Evolutionary conservation across 2,113 vertebrate species (phyloP), one percentile per base, ranked within the genome.

Genomic region (Podiceps cristatus): DNA sequence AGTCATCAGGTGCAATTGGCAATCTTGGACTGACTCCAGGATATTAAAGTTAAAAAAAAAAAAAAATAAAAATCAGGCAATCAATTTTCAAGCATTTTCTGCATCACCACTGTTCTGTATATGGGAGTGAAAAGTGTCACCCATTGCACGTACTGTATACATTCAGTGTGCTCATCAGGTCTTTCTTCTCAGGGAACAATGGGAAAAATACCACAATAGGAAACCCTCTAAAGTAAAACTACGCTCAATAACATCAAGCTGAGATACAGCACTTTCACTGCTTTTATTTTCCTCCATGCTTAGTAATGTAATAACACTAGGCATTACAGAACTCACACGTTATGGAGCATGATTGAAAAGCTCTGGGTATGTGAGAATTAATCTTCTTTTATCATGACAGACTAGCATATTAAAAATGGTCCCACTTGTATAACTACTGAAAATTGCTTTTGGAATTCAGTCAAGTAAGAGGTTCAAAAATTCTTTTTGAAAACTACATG

Each of bases 101-200:
- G 14, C 77, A 79, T 95, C 90, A 91, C 86, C 56, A 73, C 72
- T 93, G 64, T 67, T 97, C 94, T 68, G 35, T 83, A 56, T 76
- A 93, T 35, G 31, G 25, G 37, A 96, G 55, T 64, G 88, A 95
- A 96, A 97, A 97, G 78, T 91, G 72, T 94, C 63, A 93, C 82
- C 89, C 90, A 85, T 76, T 83, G 42, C 88, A 97, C 53, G 86
- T 67, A 87, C 71, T 28, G 5, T 92, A 77, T 81, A 90, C 63
- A 78, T 96, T 95, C 92, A 86, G 35, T 92, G 68, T 87, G 88
- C 78, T 97, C 97, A 96, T 98, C 96, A 96, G 96, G 92, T 98
- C 95, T 97, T 97, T 97, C 96, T 97, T 97, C 90, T 96, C 53
- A 37, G 64, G 23, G 89, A 97, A 98, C 97, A 97, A 97, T 97